Conservation (phyloP, 53 echinoderm and acorn worm species). For the Hippasteria phrygiana region DNA sequence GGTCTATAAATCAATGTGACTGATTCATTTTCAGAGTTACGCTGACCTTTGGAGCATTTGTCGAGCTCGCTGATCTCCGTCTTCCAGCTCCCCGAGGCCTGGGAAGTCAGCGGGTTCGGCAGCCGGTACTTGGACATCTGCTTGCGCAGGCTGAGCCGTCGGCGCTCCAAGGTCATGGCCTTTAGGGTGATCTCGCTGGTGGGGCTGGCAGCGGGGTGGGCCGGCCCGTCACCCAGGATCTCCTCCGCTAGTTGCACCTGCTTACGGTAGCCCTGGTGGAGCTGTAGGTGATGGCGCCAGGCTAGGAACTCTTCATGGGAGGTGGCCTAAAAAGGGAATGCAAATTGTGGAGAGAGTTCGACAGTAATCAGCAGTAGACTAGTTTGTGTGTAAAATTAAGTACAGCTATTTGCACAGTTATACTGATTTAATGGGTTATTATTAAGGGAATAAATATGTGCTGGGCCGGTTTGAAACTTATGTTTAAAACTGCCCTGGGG, state of each 20-base stretch:
- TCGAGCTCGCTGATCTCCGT: constrained; percentile 82
- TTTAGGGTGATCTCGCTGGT: constrained; percentile 97
- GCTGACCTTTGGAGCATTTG: constrained; percentile 87
- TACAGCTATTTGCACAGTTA: too few species aligned
- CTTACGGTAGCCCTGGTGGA: constrained; percentile 88
- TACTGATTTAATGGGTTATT: too few species aligned
- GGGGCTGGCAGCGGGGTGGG: constrained; percentile 71
- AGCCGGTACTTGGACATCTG: constrained; percentile 87
- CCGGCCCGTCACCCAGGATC: constrained; percentile 14
- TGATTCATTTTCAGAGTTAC: too few species aligned
- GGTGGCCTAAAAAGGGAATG: constrained; percentile 77
- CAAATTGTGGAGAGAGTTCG: too few species aligned
- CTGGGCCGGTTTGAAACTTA: too few species aligned
- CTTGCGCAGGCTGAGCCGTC: constrained; percentile 88
- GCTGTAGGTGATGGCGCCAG: constrained; percentile 86
- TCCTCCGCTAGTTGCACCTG: constrained; percentile 63
- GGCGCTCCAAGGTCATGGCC: constrained; percentile 92
- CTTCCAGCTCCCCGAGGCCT: constrained; percentile 69
- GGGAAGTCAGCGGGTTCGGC: constrained; percentile 39
- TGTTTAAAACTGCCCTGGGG: too few species aligned
- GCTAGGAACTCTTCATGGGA: constrained; percentile 95
- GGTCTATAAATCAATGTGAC: too few species aligned
- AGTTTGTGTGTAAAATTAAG: too few species aligned
- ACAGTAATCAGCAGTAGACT: too few species aligned
- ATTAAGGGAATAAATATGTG: too few species aligned